A percentile compares a stretch with the other conserved stretches of the same genome.
phyloP scores from a whole-genome alignment of 2,888 invertebrate species.

The Caenorhabditis auriculariae region DNA sequence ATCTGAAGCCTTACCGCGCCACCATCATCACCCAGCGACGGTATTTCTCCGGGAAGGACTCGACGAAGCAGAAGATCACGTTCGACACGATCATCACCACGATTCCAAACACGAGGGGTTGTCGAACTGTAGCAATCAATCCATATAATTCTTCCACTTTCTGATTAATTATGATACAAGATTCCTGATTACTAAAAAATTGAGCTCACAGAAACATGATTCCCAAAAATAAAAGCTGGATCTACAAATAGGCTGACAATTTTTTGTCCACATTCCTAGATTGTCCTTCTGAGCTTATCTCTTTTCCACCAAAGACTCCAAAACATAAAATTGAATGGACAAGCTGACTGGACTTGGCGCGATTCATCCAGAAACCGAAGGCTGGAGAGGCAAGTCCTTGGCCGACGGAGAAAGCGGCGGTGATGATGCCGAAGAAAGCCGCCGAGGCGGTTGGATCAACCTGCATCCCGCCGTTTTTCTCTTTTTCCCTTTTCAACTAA shows the following conservation, averaged over 20 bases:
- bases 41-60: slow-evolving; percentile 23
- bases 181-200: too few species aligned
- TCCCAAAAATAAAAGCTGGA: too few species aligned
- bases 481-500: neutral
- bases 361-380: slow-evolving; percentile 45
- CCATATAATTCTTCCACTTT: too few species aligned
- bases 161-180: too few species aligned
- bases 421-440: slow-evolving; percentile 41
- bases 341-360: slow-evolving; percentile 30
- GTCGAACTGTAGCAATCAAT: slow-evolving; percentile 34
- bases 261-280: too few species aligned
- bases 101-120: slow-evolving; percentile 37
- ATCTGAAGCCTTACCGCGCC: slow-evolving; percentile 12
- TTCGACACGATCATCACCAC: slow-evolving; percentile 40
- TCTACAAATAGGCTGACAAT: too few species aligned
- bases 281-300: too few species aligned
- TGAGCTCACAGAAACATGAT: too few species aligned
- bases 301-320: too few species aligned
- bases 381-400: slow-evolving; percentile 38
- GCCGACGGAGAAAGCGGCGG: slow-evolving; percentile 41
- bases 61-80: slow-evolving; percentile 43
- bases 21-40: slow-evolving; percentile 43
- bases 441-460: slow-evolving; percentile 39
- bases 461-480: slow-evolving; percentile 1
- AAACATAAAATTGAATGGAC: too few species aligned